Evolutionary conservation across 2,797 vertebrate genomes (phyloP).

Genomic region (Micromesistius poutassou): DNA sequence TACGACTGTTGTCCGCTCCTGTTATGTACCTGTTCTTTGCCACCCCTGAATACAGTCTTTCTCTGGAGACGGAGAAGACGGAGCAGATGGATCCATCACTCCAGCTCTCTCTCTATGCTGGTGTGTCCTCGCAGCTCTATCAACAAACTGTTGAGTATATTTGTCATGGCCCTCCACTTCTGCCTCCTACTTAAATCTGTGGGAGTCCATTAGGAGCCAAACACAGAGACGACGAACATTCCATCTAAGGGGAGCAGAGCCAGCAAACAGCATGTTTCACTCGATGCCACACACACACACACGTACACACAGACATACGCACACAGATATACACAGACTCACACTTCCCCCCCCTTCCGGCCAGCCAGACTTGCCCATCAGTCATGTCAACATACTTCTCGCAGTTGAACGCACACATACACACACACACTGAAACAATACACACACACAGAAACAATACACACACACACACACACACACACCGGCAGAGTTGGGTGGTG

Average conservation of each 20-base stretch:
- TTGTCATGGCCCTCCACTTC: not conserved
- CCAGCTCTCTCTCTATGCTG: not conserved
- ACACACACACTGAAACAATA: too few species aligned
- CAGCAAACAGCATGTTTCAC: constrained; percentile 51
- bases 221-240: constrained; percentile 32
- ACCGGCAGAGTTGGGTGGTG: too few species aligned
- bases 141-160: not conserved
- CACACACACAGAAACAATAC: too few species aligned
- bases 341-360: not conserved
- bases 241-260: constrained; percentile 43
- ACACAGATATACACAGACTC: not conserved
- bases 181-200: constrained; percentile 31
- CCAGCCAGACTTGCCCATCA: not conserved
- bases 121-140: not conserved
- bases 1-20: too few species aligned
- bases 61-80: too few species aligned
- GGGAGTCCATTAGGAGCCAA: constrained; percentile 47
- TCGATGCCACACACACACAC: constrained; percentile 22
- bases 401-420: too few species aligned
- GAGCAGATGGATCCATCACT: not conserved
- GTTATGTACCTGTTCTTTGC: too few species aligned
- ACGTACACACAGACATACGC: not conserved
- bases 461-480: too few species aligned
- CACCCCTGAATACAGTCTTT: too few species aligned
- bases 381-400: too few species aligned